These are phyloP conservation scores for Eucidaris tribuloides DNA, from an alignment of 35 echinoderm and acorn worm genomes.

Conservation along the genomic window DNA sequence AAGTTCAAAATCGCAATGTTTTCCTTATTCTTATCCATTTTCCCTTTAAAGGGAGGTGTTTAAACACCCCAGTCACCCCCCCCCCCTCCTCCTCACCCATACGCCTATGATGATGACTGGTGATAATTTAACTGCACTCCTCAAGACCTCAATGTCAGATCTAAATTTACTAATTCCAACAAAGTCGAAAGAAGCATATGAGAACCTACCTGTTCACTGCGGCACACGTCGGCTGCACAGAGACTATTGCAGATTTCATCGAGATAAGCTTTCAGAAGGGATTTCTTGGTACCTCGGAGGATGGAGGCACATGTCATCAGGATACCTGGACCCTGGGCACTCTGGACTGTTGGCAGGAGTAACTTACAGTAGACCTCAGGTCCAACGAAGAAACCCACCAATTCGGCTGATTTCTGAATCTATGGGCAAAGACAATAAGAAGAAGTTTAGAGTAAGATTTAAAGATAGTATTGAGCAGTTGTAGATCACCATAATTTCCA, in stretches of 20 bases:
- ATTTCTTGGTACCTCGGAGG: slow-evolving; percentile 48
- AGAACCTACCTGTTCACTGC: slow-evolving; percentile 67
- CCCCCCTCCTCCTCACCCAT: too few species aligned
- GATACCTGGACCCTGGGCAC: slow-evolving; percentile 43
- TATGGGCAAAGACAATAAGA: slow-evolving; percentile 6
- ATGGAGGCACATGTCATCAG: slow-evolving; percentile 90
- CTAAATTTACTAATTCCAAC: too few species aligned
- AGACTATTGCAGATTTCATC: slow-evolving; percentile 51
- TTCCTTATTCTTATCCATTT: too few species aligned
- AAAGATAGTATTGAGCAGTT: too few species aligned
- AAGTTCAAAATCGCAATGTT: too few species aligned
- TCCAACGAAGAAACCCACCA: slow-evolving; percentile 79
- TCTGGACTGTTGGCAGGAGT: slow-evolving; percentile 53
- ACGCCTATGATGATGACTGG: too few species aligned
- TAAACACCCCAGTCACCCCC: too few species aligned
- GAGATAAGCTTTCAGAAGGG: slow-evolving; percentile 54
- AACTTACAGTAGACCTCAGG: slow-evolving; percentile 96
- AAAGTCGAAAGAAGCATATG: not conserved
- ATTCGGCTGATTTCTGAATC: slow-evolving; percentile 67
- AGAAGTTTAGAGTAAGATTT: too few species aligned
- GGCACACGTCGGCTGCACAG: slow-evolving; percentile 69
- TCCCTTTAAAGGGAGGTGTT: too few species aligned
- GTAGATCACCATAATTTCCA: too few species aligned
- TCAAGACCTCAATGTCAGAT: too few species aligned
- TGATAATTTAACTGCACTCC: too few species aligned